Evolutionary conservation across 1,140 invertebrate genomes (phyloP), one percentile per base, ranked within the genome.

Genomic region (Drosophila murphyi): DNA sequence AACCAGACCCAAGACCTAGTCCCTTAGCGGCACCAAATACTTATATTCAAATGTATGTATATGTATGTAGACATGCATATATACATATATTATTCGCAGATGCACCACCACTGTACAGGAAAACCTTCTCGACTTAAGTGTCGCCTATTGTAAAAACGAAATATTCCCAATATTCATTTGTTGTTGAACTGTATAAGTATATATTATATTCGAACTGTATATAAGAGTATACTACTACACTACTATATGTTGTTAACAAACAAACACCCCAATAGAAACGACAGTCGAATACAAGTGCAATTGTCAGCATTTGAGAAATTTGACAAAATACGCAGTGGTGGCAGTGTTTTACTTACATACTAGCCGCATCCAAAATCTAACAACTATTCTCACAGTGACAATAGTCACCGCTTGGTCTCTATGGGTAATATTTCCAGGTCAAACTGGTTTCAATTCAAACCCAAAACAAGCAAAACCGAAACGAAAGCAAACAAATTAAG

Each of bases 271-370:
- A 59, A 68, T 68, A 75, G 81, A 78, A 73, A 62, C 65, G 75
- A 76, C 82, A 80, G 76, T 70, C 62, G 68, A 83, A 65, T 71
- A 87, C 64, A 62, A 88, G 56, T 71, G 78, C 77, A 85, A 77
- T 89, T 68, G 72, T 78, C 59, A 79, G 39, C 20, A 61, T 54
- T 73, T 75, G 79, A 82, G 67, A 70, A 48, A 85, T 89, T 75
- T 86, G 77, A 43, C 39, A 43, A 43, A 72, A 89, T 92, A 81
- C 91, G 91, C 91, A 92, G 91, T 92, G 91, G 91, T 92, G 90
- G 91, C 91, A 92, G 91, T 92, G 91, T 92, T 92, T 91, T 92
- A 92, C 91, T 92, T 92, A 92, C 76, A 92, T 89, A 72, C 67
- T 78, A 73, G 77, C 79, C 77, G 79, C 85, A 79, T 79, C 47